phyloP scores from a whole-genome alignment of 2,888 invertebrate genomes.

The Drosophila subsilvestris region DNA sequence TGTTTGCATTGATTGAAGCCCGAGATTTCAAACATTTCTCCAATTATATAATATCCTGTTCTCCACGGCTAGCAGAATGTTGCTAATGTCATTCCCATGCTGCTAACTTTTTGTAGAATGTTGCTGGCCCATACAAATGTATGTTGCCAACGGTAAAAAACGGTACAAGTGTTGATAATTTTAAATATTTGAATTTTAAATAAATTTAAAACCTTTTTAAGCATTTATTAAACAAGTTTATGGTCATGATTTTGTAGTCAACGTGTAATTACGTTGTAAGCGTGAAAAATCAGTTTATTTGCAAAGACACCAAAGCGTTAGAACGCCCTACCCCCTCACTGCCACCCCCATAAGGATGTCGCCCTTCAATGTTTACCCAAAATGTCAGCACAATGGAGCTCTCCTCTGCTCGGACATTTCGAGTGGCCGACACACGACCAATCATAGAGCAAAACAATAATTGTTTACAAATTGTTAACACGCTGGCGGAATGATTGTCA shows the following conservation, averaged over 20 bases:
- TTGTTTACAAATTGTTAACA: constrained; percentile 82
- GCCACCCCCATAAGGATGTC: constrained; percentile 14
- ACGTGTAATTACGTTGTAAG: not conserved
- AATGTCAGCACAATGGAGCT: constrained; percentile 62
- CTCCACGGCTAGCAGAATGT: too few relatives aligned
- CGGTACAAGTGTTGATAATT: too few relatives aligned
- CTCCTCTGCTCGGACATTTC: constrained; percentile 43
- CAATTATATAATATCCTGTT: too few relatives aligned
- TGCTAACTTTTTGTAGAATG: too few relatives aligned
- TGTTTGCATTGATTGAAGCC: too few relatives aligned
- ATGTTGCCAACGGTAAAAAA: too few relatives aligned
- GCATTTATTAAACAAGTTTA: not conserved
- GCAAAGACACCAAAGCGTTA: not conserved
- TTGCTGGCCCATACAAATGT: too few relatives aligned
- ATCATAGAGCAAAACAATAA: constrained; percentile 79
- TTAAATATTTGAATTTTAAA: not conserved
- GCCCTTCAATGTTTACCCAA: constrained; percentile 61
- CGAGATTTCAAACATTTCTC: too few relatives aligned
- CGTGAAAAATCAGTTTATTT: not conserved
- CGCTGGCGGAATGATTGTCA: constrained; percentile 70
- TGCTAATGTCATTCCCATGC: too few relatives aligned
- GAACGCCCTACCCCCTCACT: not conserved
- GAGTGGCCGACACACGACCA: constrained; percentile 57
- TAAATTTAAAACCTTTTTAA: not conserved
- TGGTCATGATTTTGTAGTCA: not conserved